These are phyloP conservation scores for Sternotherus odoratus DNA, from an alignment of 2,797 vertebrate species.

Conservation along the genomic window DNA sequence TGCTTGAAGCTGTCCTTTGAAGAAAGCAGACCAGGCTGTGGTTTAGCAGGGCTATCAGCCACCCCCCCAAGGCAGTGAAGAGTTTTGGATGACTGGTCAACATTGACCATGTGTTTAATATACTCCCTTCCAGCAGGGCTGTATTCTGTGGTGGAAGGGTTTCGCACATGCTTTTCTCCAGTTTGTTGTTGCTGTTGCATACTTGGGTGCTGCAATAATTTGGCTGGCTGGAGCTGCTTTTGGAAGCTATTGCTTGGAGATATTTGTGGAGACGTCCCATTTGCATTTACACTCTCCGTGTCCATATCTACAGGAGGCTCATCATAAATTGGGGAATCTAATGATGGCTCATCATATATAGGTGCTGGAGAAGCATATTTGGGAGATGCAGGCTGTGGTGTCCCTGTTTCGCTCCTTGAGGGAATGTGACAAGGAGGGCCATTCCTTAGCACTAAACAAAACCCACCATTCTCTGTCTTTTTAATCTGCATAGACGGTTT, in stretches of 20 bases:
- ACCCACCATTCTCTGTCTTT: slow-evolving; percentile 89
- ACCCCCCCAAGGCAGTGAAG: slow-evolving; percentile 52
- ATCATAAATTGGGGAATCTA: slow-evolving; percentile 90
- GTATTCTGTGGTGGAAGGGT: slow-evolving; percentile 87
- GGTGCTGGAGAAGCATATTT: slow-evolving; percentile 84
- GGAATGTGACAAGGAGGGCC: slow-evolving; percentile 72
- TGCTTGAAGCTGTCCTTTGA: slow-evolving; percentile 88
- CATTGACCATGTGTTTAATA: slow-evolving; percentile 93
- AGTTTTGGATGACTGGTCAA: slow-evolving; percentile 84
- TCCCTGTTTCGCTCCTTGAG: slow-evolving; percentile 81
- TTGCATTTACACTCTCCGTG: slow-evolving; percentile 83
- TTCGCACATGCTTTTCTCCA: slow-evolving; percentile 82
- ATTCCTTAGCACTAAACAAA: slow-evolving; percentile 85
- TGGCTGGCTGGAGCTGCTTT: slow-evolving; percentile 79
- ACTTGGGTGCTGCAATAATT: slow-evolving; percentile 84
- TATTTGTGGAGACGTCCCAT: slow-evolving; percentile 77
- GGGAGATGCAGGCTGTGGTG: slow-evolving; percentile 85
- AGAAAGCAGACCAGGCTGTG: slow-evolving; percentile 68
- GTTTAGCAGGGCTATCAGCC: slow-evolving; percentile 53
- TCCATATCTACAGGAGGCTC: slow-evolving; percentile 93
- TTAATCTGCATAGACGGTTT: slow-evolving; percentile 89
- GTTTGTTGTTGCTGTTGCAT: slow-evolving; percentile 73
- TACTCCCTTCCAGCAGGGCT: slow-evolving; percentile 92
- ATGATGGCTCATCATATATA: slow-evolving; percentile 88
- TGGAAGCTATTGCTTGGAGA: slow-evolving; percentile 84